Base-by-base conservation (phyloP, 2,888 invertebrate genomes). In the Oligia strigilis region DNA sequence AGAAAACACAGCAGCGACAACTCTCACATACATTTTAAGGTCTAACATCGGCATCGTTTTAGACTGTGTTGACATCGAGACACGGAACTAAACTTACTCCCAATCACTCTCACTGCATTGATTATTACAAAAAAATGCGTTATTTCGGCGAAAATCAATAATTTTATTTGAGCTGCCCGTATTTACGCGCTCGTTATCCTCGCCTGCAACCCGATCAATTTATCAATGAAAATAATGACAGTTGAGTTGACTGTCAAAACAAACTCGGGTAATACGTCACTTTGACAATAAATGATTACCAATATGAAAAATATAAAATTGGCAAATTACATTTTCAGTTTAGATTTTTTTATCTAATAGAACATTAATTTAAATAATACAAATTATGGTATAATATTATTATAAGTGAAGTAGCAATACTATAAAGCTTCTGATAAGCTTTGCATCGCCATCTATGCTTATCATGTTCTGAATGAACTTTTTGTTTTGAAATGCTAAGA, bases 1-100 rank as follows among this genome's bases (percentile, higher is more conserved):
- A 82, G 95, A 94, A 93, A 97, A 97, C 66, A 96, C 95, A 64
- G 94, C 95, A 40, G 96, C 96, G 13, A 96, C 95, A 75, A 96
- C 93, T 87, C 95, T 92, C 75, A 96, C 93, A 87, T 94, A 97
- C 89, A 95, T 93, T 92, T 95, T 96, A 81, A 96, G 90, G 82
- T 97, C 96, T 81, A 96, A 89, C 89, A 91, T 85, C 71, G 96
- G 95, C 95, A 96, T 96, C 87, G 92, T 94, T 92, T 94, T 95
- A 62, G 94, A 94, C 89, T 95, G 95, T 81, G 92, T 95, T 84
- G 95, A 95, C 95, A 95, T 95, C 85, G 92, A 93, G 90, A 77
- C 79, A 80, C 76, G 43, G 69, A 84, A 78, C 58, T 62, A 75
- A 55, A 67, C 77, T 71, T 55, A 77, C 65, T 72, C 52, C 49